phyloP scores from a whole-genome alignment of 2,888 invertebrate species.

The Agrochola litura region DNA sequence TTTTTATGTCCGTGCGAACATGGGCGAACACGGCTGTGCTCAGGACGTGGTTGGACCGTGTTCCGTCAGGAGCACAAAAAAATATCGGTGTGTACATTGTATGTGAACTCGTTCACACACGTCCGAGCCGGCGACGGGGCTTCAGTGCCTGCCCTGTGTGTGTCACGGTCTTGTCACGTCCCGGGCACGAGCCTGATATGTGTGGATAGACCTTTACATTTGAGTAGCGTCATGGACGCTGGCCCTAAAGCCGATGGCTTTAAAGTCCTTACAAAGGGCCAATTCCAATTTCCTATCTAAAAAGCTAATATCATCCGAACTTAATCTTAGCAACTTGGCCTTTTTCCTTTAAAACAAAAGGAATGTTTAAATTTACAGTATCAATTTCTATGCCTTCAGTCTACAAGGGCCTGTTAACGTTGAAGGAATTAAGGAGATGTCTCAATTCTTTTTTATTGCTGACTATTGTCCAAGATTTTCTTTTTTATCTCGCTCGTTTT shows the following conservation, averaged over 20 bases:
- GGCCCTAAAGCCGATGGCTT: not conserved
- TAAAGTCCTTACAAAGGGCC: constrained; percentile 22
- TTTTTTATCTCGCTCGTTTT: constrained; percentile 49
- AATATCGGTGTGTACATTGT: not conserved
- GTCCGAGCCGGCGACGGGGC: not conserved
- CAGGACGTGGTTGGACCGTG: too few species aligned
- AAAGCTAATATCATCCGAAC: constrained; percentile 56
- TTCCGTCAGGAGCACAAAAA: not conserved
- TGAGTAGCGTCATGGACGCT: not conserved
- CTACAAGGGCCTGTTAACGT: constrained; percentile 58
- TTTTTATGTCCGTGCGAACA: too few species aligned
- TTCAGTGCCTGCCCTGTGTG: not conserved
- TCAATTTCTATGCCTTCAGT: constrained; percentile 64
- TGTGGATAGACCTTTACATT: not conserved
- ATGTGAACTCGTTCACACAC: not conserved
- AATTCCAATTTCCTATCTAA: constrained; percentile 51
- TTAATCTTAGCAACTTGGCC: constrained; percentile 57
- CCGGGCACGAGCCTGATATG: not conserved
- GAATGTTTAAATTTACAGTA: constrained; percentile 65
- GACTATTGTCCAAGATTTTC: constrained; percentile 63
- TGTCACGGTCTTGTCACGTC: not conserved
- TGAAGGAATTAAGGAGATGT: constrained; percentile 69
- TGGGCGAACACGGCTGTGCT: too few species aligned
- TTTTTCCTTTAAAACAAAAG: constrained; percentile 59
- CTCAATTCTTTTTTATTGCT: constrained; percentile 65